Base-by-base conservation (phyloP, 2,113 vertebrate genomes). In the Phrynosoma platyrhinos region DNA sequence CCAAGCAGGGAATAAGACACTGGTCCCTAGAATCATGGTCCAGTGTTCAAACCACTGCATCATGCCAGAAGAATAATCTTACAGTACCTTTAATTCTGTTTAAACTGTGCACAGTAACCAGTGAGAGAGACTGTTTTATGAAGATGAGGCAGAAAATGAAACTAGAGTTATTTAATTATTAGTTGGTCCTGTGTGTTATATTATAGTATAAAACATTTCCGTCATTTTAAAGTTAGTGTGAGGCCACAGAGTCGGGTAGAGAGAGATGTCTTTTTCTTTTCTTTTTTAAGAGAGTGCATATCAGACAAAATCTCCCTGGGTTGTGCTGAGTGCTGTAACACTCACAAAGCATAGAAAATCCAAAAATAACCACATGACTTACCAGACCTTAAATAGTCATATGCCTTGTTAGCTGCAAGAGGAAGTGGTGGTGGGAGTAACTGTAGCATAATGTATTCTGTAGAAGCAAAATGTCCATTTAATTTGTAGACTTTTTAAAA, bases 311-410 rank as follows among this genome's bases (percentile, higher is more conserved):
- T 83, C 62, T 68, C 62, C 68, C 25, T 71, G 40, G 64, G 40
- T 52, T 84, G 76, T 36, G 42, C 36, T 1, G 4, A 12, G 9
- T 16, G 16, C 27, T 2, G 18, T 82, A 83, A 1, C 1, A 7
- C 79, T 71, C 55, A 21, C 0, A 1, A 80, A 71, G 0, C 0
- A 40, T 14, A 23, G 6, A 82, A 71, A 53, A 53, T 77, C 87
- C 81, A 77, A 83, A 88, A 88, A 88, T 88, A 88, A 53, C 25
- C 64, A 76, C 87, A 83, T 88, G 77, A 55, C 66, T 87, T 89
- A 68, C 68, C 82, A 79, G 89, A 69, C 30, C 66, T 27, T 69
- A 87, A 42, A 55, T 52, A 79, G 64, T 36, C 32, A 62, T 87
- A 3, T 64, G 20, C 86, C 30, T 40, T 27, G 36, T 91, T 9